Conservation (phyloP, 2,113 vertebrate genomes). For the Poeciliopsis prolifica region DNA sequence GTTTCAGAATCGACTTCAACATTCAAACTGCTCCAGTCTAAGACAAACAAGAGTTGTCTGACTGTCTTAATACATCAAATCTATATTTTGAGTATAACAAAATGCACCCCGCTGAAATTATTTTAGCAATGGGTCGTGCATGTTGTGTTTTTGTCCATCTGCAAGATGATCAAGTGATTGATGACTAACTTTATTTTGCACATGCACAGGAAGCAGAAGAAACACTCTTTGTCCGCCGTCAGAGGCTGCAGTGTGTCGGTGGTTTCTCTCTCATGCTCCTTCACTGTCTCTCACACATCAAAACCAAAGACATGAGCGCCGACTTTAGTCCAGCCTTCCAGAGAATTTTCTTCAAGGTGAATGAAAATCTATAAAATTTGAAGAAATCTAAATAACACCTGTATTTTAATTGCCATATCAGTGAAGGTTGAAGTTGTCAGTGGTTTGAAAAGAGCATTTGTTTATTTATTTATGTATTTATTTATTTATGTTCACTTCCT, state of each 20-base stretch:
- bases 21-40: background rate
- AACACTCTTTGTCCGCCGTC: conserved; percentile 81
- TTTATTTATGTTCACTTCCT: background rate
- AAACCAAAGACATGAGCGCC: conserved; percentile 66
- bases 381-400: background rate
- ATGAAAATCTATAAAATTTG: background rate
- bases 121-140: too few relatives aligned
- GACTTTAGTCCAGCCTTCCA: conserved; percentile 81
- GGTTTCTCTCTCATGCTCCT: conserved; percentile 85
- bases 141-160: too few relatives aligned
- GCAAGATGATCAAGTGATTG: background rate
- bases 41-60: background rate
- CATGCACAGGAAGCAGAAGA: conserved; percentile 75
- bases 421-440: background rate
- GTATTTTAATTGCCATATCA: too few relatives aligned
- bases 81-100: background rate
- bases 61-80: too few relatives aligned
- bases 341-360: conserved; percentile 86
- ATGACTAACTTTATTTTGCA: background rate
- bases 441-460: background rate
- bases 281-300: conserved; percentile 84
- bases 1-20: background rate
- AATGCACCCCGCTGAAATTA: too few relatives aligned
- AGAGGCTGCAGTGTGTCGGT: conserved; percentile 83
- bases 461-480: background rate